Conservation (phyloP, 2,797 vertebrate species). For the Crenuchus spilurus region DNA sequence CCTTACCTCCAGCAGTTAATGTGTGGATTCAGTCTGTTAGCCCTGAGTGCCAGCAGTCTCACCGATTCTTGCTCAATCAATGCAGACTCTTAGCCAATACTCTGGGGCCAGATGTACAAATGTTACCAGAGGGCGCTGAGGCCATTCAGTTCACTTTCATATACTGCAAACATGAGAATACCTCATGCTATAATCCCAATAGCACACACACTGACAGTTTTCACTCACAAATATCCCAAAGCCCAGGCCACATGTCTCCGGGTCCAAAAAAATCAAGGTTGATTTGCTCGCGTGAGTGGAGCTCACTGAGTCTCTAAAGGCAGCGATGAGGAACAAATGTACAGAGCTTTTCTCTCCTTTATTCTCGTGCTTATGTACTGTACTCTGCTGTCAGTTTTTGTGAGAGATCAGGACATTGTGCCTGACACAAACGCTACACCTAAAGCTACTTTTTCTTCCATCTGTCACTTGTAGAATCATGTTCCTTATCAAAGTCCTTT, state of each 20-base stretch:
- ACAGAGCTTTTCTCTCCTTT: constrained; percentile 18
- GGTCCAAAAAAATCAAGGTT: constrained; percentile 57
- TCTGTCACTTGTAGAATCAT: background rate
- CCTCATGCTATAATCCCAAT: constrained; percentile 37
- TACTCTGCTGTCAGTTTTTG: constrained; percentile 13
- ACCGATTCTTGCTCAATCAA: constrained; percentile 64
- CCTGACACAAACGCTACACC: background rate
- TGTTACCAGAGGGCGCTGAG: constrained; percentile 65
- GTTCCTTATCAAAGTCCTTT: background rate
- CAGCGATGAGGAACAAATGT: constrained; percentile 62
- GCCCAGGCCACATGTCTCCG: constrained; percentile 54
- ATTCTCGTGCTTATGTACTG: constrained; percentile 20
- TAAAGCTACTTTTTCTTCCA: constrained; percentile 1
- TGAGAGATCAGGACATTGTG: background rate
- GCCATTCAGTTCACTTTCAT: constrained; percentile 52
- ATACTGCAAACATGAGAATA: constrained; percentile 42
- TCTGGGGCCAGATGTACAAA: constrained; percentile 69
- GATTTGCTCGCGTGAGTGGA: constrained; percentile 59
- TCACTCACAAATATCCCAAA: constrained; percentile 53
- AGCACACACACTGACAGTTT: constrained; percentile 38
- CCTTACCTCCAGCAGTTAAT: background rate
- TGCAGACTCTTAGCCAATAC: constrained; percentile 62
- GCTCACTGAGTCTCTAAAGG: constrained; percentile 53
- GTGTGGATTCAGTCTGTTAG: constrained; percentile 37
- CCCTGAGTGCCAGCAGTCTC: constrained; percentile 49